Conservation (phyloP, 2,113 vertebrate genomes). For the Sisor rabdophorus region DNA sequence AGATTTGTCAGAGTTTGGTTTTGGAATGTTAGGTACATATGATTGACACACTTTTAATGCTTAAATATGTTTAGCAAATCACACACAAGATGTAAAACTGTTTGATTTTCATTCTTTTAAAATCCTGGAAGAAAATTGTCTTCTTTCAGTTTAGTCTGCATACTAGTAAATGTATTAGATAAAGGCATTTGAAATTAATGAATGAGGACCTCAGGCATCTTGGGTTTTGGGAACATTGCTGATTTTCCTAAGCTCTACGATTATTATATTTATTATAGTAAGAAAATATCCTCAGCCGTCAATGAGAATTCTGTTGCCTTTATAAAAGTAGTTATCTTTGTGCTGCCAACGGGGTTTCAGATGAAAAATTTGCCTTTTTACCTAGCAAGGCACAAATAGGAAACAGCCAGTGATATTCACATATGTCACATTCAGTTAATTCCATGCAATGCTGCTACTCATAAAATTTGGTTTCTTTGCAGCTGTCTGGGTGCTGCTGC, state of each 20-base stretch:
- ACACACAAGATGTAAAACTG: no score
- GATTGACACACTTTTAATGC: background rate
- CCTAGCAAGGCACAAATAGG: background rate
- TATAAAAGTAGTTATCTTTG: conserved; percentile 15
- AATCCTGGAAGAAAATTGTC: background rate
- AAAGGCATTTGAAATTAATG: background rate
- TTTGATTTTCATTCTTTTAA: background rate
- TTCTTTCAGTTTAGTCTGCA: background rate
- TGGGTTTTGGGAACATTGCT: background rate
- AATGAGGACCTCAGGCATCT: background rate
- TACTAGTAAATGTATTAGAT: background rate
- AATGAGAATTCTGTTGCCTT: conserved; percentile 21
- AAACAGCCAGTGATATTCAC: conserved; percentile 4
- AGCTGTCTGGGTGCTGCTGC: conserved; percentile 16
- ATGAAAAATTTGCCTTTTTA: conserved; percentile 7
- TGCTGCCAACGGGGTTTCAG: background rate
- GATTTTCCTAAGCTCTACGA: background rate
- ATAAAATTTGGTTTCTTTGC: background rate
- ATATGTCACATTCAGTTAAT: background rate
- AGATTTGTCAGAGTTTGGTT: no score
- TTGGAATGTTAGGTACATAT: background rate
- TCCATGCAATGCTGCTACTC: conserved; percentile 1
- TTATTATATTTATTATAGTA: background rate
- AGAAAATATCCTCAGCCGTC: background rate
- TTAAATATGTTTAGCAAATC: no score